Base-by-base conservation (phyloP, 2,113 vertebrate species). In the Forbesichthys agassizii region DNA sequence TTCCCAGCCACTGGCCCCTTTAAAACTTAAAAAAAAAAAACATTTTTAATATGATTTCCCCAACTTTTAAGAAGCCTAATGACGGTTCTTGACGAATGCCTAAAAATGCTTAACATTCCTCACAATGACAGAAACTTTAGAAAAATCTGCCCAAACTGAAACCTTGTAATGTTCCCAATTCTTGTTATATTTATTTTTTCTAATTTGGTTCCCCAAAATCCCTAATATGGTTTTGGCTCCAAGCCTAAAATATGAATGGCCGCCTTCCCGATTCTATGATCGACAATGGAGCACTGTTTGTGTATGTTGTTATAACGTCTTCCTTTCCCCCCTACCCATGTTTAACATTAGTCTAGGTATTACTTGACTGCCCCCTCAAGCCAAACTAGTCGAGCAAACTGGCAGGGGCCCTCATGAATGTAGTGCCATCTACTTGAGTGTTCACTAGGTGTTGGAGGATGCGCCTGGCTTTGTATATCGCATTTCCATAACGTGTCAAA, bases 61-160 rank as follows among this genome's bases (percentile, higher is more conserved):
- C 27, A 27, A 61, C 77, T 69, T 75, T 81, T 59, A 71, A 68
- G 60, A 81, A 68, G 49, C 53, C 71, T 89, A 90, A 92, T 88
- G 75, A 84, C 69, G 54, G 65, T 59, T 73, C 71, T 72, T 81
- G 54, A 63, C 65, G 69, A 77, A 68, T 75, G 77, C 80, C 66
- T 65, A 71, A 63, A 71, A 83, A 71, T 72, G 76, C 76, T 84
- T 73, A 78, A 78, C 75, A 82, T 86, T 83, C 78, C 68, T 74
- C 66, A 56, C 74, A 79, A 14, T 84, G 81, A 88, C 79, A 75
- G 62, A 62, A 62, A 69, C 76, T 33, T 55, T 9, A 13, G 11
- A 54, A 68, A 82, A 72, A 63, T 68, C 68, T 58, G 16, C 54
- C 55, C 48, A 61, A 77, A 83, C 77, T 77, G 72, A 79, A 83